A percentile compares a stretch with the other conserved stretches of the same genome.
These are phyloP conservation scores for Carduelis carduelis DNA, from an alignment of 2,797 vertebrate species.

Conservation along the genomic window DNA sequence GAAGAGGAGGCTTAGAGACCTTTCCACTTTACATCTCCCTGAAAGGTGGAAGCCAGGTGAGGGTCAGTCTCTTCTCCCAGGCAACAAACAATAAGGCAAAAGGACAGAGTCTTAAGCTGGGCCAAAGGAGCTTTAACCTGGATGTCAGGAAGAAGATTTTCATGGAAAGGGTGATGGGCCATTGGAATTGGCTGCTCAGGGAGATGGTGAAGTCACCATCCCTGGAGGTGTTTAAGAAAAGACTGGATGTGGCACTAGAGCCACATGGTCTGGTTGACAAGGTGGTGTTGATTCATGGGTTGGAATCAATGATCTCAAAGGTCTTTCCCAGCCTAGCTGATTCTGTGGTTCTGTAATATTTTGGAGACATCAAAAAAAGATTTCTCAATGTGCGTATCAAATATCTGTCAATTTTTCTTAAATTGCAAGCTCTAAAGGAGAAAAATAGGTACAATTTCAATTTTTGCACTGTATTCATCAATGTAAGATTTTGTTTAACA, in stretches of 20 bases:
- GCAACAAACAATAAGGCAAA: no score
- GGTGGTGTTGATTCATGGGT: not conserved
- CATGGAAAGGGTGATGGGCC: no score
- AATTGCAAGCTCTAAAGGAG: not conserved
- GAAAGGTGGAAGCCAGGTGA: no score
- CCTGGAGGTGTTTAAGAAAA: not conserved
- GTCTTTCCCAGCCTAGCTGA: not conserved
- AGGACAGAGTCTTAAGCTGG: not conserved
- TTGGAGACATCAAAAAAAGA: not conserved
- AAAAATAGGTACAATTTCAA: not conserved
- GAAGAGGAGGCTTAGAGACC: not conserved
- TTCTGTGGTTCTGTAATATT: not conserved
- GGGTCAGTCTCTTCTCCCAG: rapidly evolving
- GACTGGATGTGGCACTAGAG: no score
- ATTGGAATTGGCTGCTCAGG: not conserved
- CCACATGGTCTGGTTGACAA: not conserved
- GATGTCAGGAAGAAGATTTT: not conserved
- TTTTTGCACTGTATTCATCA: not conserved
- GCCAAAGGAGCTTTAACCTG: not conserved
- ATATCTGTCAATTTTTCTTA: not conserved
- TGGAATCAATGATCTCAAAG: not conserved
- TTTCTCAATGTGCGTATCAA: not conserved
- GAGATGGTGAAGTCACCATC: rapidly evolving
- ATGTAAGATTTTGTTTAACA: not conserved
- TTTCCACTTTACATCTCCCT: not conserved